A percentile compares a stretch with the other conserved stretches of the same genome.
phyloP scores from a whole-genome alignment of 2,113 vertebrate species.

The Ptilonorhynchus violaceus region DNA sequence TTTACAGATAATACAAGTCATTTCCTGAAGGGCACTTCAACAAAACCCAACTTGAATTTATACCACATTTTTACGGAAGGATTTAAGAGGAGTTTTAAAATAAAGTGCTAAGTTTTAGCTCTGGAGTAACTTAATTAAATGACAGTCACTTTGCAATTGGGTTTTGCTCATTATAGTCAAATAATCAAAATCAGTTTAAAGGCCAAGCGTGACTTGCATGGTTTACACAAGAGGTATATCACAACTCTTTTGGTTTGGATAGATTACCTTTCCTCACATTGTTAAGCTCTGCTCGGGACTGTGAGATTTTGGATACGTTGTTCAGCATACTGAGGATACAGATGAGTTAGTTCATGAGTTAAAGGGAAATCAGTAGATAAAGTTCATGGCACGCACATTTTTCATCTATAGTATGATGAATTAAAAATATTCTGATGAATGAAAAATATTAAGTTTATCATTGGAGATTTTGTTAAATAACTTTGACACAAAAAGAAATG shows the following conservation, averaged over 20 bases:
- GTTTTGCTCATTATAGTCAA: slow-evolving; percentile 2
- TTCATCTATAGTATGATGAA: background rate
- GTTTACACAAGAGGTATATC: background rate
- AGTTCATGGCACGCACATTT: background rate
- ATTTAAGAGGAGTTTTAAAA: background rate
- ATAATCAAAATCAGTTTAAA: background rate
- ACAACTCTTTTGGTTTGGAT: background rate
- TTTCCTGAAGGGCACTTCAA: background rate
- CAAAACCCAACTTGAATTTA: background rate
- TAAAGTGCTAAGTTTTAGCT: background rate
- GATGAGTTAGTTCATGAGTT: background rate
- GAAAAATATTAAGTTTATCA: background rate
- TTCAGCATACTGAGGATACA: background rate
- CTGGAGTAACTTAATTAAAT: background rate
- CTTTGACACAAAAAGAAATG: background rate
- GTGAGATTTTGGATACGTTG: background rate
- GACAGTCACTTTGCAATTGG: background rate
- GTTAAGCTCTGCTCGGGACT: background rate
- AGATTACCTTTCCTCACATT: background rate
- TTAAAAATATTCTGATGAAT: background rate
- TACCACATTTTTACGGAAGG: background rate
- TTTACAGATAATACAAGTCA: background rate
- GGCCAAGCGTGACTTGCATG: background rate
- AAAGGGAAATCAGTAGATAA: background rate
- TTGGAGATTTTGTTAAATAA: background rate